phyloP scores from a whole-genome alignment of 2,113 vertebrate genomes.

The Taxidea taxus region DNA sequence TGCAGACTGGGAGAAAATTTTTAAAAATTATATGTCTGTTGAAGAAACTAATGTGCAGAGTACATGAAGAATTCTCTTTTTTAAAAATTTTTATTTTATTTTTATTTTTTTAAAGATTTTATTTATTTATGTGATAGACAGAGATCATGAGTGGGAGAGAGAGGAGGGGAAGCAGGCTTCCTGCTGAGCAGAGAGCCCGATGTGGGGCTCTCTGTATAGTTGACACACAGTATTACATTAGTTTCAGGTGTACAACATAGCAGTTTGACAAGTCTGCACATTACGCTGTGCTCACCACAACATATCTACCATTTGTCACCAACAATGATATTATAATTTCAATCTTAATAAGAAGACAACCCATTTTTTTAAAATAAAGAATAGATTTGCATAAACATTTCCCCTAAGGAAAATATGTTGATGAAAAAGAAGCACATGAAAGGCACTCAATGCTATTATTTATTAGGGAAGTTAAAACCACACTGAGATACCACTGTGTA shows the following conservation, averaged over 20 bases:
- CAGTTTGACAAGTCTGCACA: neutral
- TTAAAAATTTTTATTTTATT: too few relatives aligned
- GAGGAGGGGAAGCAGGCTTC: too few relatives aligned
- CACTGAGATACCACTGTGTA: neutral
- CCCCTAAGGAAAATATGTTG: neutral
- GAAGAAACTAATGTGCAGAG: neutral
- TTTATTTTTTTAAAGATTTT: too few relatives aligned
- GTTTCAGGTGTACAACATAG: neutral
- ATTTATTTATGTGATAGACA: too few relatives aligned
- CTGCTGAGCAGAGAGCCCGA: too few relatives aligned
- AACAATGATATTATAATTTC: neutral
- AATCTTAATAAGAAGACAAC: neutral
- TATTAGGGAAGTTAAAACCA: neutral
- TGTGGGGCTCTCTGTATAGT: too few relatives aligned
- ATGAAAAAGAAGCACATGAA: neutral
- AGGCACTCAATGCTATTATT: neutral
- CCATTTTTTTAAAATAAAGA: neutral
- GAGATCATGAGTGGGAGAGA: too few relatives aligned
- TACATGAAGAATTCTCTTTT: neutral
- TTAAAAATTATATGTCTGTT: neutral
- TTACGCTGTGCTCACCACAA: neutral
- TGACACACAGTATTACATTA: neutral
- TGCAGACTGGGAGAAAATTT: neutral
- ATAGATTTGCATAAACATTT: conserved; percentile 14
- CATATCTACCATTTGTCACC: neutral